Base-by-base conservation (phyloP, 2,888 invertebrate genomes). In the Scaeva pyrastri region DNA sequence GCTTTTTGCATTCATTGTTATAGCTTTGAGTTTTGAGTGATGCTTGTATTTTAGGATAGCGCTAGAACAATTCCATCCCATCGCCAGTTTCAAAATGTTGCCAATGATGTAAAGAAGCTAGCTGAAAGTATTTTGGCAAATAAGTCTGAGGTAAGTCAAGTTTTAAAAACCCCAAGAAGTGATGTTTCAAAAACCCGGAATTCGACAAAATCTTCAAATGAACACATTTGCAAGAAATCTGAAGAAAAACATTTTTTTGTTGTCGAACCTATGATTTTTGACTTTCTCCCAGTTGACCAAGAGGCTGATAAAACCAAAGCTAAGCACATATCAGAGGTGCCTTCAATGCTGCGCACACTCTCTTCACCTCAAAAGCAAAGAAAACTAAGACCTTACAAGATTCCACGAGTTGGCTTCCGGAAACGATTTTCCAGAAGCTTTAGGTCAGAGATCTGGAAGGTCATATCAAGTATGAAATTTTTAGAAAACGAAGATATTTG, bases 101-200 rank as follows among this genome's bases (percentile, higher is more conserved):
- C 91, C 4, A 90, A 90, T 39, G 91, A 91, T 86, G 91, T 91
- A 3, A 92, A 91, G 87, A 91, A 90, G 39, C 72, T 91, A 76
- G 91, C 91, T 43, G 91, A 91, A 56, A 88, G 89, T 23, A 76
- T 91, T 21, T 89, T 91, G 43, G 89, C 89, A 39, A 89, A 90
- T 76, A 83, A 79, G 31, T 68, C 89, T 83, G 78, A 90, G 88
- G 77, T 82, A 82, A 82, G 77, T 86, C 52, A 72, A 75, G 1
- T 7, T 14, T 14, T 2, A 7, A 50, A 16, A 48, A 23, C 0
- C 1, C 19, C 43, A 14, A 48, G 31, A 66, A 14, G 4, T 43
- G 31, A 48, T 0, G 26, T n/a, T 1, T n/a, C 26, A 5, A 14
- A 23, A 5, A 10, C n/a, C 23, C 8, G 23, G 10, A n/a, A n/a